A percentile compares a stretch with the other conserved stretches of the same genome.
These are phyloP conservation scores for Polyodon spathula DNA, from an alignment of 2,113 vertebrate genomes.

Conservation along the genomic window DNA sequence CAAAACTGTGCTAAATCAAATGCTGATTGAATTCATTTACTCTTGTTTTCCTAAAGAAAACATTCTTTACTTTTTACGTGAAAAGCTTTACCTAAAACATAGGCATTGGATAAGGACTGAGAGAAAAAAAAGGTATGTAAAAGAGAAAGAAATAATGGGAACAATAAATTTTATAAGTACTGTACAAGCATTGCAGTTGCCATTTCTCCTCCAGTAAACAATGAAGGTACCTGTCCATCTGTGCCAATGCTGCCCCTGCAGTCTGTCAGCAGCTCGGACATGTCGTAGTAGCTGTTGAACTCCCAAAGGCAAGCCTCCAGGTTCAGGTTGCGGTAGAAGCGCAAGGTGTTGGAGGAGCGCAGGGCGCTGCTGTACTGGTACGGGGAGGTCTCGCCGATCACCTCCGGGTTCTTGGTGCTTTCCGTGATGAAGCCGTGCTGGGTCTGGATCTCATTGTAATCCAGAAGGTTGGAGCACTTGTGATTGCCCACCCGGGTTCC, in stretches of 20 bases:
- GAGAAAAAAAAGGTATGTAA: no score
- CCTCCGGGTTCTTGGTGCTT: slow-evolving; percentile 57
- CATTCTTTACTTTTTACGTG: no score
- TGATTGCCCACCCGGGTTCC: slow-evolving; percentile 68
- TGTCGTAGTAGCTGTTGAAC: slow-evolving; percentile 62
- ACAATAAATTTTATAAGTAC: no score
- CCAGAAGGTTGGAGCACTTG: slow-evolving; percentile 71
- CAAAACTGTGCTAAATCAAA: no score
- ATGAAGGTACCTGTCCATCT: slow-evolving; percentile 58
- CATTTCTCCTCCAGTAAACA: no score
- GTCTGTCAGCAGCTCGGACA: slow-evolving; percentile 59
- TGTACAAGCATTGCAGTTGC: no score
- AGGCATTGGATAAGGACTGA: no score
- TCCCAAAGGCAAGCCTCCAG: slow-evolving; percentile 67
- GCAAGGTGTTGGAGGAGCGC: slow-evolving; percentile 52
- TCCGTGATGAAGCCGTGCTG: slow-evolving; percentile 67
- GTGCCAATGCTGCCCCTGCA: slow-evolving; percentile 60
- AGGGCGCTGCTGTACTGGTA: slow-evolving; percentile 57
- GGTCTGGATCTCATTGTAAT: slow-evolving; percentile 68
- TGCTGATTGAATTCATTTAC: no score
- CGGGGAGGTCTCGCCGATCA: slow-evolving; percentile 60
- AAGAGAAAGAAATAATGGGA: no score
- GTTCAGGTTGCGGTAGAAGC: slow-evolving; percentile 67
- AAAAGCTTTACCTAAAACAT: no score
- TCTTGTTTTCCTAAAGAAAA: no score